Conservation (phyloP, 2,888 invertebrate species). For the Pristionchus arcanus region DNA sequence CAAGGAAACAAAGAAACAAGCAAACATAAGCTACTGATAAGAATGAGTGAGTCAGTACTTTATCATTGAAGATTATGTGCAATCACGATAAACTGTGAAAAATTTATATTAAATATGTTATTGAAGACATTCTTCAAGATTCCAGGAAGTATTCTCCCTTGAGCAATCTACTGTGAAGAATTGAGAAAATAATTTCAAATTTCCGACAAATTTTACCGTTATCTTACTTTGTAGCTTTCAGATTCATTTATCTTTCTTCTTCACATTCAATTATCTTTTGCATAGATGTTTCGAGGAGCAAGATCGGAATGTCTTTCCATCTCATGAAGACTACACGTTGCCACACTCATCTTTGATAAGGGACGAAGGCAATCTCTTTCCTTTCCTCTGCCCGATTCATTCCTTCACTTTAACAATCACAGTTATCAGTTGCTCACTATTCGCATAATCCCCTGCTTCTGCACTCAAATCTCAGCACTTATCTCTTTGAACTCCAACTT, state of each 20-base stretch:
- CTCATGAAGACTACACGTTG: constrained; percentile 36
- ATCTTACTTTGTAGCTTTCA: too few relatives aligned
- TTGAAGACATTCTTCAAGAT: too few relatives aligned
- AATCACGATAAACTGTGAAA: not conserved
- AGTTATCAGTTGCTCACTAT: not conserved
- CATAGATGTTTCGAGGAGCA: not conserved
- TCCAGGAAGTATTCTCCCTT: too few relatives aligned
- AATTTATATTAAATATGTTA: not conserved
- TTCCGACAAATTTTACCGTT: not conserved
- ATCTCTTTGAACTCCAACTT: not conserved
- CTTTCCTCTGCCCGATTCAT: not conserved
- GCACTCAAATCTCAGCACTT: not conserved
- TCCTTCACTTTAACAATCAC: not conserved
- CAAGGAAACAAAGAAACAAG: not conserved
- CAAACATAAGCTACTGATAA: not conserved
- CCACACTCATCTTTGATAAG: constrained; percentile 32
- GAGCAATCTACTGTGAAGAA: too few relatives aligned
- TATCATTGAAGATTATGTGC: not conserved
- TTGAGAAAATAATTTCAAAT: not conserved
- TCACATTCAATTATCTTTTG: not conserved
- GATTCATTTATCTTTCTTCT: not conserved
- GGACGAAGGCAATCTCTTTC: constrained; percentile 7
- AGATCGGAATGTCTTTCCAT: constrained; percentile 18
- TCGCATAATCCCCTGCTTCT: constrained; percentile 44
- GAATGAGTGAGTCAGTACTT: not conserved